These are phyloP conservation scores for Cynopterus brachyotis DNA, from an alignment of 2,113 vertebrate species.

Conservation along the genomic window DNA sequence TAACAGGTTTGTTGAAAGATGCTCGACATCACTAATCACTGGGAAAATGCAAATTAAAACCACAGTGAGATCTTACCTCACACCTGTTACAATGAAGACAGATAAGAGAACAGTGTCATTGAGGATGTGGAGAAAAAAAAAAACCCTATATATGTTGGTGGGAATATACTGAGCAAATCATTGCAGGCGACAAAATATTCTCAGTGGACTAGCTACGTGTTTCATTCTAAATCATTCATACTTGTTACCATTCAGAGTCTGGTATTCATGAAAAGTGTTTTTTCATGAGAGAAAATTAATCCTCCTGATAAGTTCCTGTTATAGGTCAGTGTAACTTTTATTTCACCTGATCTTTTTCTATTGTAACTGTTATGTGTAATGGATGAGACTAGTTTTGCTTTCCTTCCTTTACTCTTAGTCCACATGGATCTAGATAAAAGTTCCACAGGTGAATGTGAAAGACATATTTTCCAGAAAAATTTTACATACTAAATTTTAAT, in stretches of 20 bases:
- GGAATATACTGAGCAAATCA: background rate
- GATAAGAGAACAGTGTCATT: background rate
- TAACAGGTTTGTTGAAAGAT: background rate
- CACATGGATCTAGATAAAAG: background rate
- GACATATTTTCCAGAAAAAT: background rate
- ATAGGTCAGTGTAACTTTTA: slow-evolving; percentile 47
- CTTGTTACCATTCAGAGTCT: slow-evolving; percentile 7
- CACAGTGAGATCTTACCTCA: background rate
- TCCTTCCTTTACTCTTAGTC: background rate
- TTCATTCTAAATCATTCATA: slow-evolving; percentile 40
- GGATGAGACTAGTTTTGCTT: background rate
- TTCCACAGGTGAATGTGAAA: background rate
- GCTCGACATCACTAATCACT: background rate
- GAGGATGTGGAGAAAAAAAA: background rate
- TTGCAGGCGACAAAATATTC: slow-evolving; percentile 18
- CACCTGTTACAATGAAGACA: background rate
- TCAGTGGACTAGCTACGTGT: background rate
- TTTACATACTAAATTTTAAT: background rate
- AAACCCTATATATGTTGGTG: background rate
- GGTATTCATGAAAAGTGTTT: slow-evolving; percentile 33
- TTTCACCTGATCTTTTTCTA: slow-evolving; percentile 55
- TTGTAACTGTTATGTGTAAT: slow-evolving; percentile 11
- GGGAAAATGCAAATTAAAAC: background rate
- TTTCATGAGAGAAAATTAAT: slow-evolving; percentile 55
- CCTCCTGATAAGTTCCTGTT: slow-evolving; percentile 46